Evolutionary conservation across 2,113 vertebrate species (phyloP).

Genomic region (Lycocorax pyrrhopterus): DNA sequence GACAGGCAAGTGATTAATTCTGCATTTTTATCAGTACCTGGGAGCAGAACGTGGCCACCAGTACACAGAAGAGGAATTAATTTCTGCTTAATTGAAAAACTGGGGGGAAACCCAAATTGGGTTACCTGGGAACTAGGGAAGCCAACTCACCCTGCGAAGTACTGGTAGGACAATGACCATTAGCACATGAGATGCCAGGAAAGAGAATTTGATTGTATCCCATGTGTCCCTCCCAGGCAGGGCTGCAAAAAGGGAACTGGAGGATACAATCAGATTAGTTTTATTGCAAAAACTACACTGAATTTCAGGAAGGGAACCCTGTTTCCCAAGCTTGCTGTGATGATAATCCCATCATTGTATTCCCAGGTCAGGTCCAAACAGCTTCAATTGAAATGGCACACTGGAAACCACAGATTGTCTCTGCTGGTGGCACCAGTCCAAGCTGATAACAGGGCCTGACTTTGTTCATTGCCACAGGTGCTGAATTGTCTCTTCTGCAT

Average conservation of each 20-base stretch:
- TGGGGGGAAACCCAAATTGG: not conserved
- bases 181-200: not conserved
- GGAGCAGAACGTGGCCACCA: not conserved
- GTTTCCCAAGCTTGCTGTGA: not conserved
- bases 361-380: not conserved
- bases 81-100: not conserved
- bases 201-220: not conserved
- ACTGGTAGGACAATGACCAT: not conserved
- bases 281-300: not conserved
- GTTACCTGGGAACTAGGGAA: not conserved
- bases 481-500: slow-evolving; percentile 11
- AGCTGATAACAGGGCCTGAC: not conserved
- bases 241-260: not conserved
- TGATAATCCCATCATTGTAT: not conserved
- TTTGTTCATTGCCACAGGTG: slow-evolving; percentile 35
- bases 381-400: not conserved
- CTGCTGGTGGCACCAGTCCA: slow-evolving; percentile 14
- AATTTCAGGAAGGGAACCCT: not conserved
- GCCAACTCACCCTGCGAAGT: not conserved
- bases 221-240: not conserved
- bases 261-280: not conserved
- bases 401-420: not conserved
- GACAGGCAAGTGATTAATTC: not conserved
- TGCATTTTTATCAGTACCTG: not conserved
- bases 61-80: not conserved